Conservation (phyloP, 1,140 invertebrate species). For the Leptinotarsa lineolata region DNA sequence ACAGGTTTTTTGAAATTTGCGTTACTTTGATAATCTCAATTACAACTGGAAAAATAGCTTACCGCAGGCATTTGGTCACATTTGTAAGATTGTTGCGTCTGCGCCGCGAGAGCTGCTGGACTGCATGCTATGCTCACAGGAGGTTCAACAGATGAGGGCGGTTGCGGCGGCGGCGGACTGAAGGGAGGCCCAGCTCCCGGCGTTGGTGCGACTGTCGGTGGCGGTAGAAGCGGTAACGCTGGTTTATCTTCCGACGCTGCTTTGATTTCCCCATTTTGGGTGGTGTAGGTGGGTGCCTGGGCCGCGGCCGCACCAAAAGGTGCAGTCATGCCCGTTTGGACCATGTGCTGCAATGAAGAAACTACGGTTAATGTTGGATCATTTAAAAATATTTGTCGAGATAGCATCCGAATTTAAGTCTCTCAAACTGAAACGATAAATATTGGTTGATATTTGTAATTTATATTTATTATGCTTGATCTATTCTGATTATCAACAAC, state of each 20-base stretch:
- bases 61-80: slow-evolving; percentile 40
- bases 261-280: slow-evolving; percentile 70
- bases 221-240: slow-evolving; percentile 58
- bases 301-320: slow-evolving; percentile 76
- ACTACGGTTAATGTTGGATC: background rate
- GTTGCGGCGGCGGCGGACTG: slow-evolving; percentile 54
- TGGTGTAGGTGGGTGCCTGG: slow-evolving; percentile 73
- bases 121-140: slow-evolving; percentile 49
- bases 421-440: too few species aligned
- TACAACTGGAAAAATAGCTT: background rate
- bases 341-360: slow-evolving; percentile 84
- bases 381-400: too few species aligned
- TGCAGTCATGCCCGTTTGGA: slow-evolving; percentile 75
- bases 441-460: too few species aligned
- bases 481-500: too few species aligned
- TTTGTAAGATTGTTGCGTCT: slow-evolving; percentile 41
- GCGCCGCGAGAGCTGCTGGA: slow-evolving; percentile 31
- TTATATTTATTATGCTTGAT: too few species aligned
- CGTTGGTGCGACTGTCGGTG: slow-evolving; percentile 55
- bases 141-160: slow-evolving; percentile 55
- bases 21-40: too few species aligned
- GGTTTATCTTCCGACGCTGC: slow-evolving; percentile 62
- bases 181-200: slow-evolving; percentile 56
- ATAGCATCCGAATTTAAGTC: too few species aligned
- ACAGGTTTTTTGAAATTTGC: too few species aligned